phyloP scores from a whole-genome alignment of 2,113 vertebrate genomes.

The Delphinus delphis region DNA sequence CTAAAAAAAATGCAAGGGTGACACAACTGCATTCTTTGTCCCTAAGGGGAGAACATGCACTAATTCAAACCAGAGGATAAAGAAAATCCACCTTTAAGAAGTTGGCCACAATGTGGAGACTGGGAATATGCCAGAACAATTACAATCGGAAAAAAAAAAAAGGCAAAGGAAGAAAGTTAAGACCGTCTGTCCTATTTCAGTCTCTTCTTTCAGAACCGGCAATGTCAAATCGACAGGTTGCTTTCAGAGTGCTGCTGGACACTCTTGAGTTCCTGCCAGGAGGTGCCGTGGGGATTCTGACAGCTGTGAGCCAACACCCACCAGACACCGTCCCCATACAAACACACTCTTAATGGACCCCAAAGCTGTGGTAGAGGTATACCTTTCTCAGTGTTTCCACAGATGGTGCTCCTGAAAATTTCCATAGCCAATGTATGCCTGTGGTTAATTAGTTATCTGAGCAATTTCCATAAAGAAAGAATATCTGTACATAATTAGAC shows the following conservation, averaged over 20 bases:
- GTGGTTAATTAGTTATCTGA: constrained; percentile 73
- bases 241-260: background rate
- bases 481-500: constrained; percentile 70
- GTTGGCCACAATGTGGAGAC: background rate
- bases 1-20: background rate
- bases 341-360: constrained; percentile 31
- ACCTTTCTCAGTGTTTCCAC: constrained; percentile 52
- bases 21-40: background rate
- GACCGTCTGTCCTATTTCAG: background rate
- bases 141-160: background rate
- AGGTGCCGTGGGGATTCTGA: background rate
- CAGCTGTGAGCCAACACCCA: background rate
- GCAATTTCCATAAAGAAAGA: constrained; percentile 69
- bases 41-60: background rate
- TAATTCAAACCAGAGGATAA: background rate
- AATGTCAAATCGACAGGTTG: background rate
- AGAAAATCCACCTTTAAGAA: background rate
- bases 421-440: constrained; percentile 65
- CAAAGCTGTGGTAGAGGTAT: constrained; percentile 59
- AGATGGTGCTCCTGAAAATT: constrained; percentile 63
- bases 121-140: constrained; percentile 9
- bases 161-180: background rate
- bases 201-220: background rate
- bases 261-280: background rate
- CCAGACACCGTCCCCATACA: background rate